These are phyloP conservation scores for Aythya baeri DNA, from an alignment of 2,113 vertebrate species.

Conservation along the genomic window DNA sequence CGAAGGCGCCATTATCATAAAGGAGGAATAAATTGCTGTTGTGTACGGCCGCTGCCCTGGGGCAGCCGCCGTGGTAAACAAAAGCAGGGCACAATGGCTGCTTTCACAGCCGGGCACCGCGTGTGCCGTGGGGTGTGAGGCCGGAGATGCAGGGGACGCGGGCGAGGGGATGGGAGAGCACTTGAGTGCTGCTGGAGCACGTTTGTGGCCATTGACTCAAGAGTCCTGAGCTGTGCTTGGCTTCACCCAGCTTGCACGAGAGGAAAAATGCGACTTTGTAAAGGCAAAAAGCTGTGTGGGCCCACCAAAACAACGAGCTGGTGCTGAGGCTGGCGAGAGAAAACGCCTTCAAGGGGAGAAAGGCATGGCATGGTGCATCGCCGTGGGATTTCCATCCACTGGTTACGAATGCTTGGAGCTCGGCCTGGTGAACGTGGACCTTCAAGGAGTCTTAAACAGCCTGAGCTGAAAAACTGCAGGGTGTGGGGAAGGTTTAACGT, in stretches of 20 bases:
- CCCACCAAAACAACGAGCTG: background rate
- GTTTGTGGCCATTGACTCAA: background rate
- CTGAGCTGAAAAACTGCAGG: background rate
- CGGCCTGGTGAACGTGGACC: background rate
- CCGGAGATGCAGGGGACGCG: rapidly evolving
- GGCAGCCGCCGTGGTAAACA: background rate
- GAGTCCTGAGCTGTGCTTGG: background rate
- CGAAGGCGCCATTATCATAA: background rate
- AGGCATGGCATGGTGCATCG: background rate
- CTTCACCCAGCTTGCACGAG: background rate
- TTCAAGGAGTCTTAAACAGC: background rate
- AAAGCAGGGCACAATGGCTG: slow-evolving; percentile 11
- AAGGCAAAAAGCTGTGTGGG: no score
- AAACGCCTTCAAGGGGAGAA: background rate
- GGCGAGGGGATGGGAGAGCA: background rate
- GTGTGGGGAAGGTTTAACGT: background rate
- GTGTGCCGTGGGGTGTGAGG: background rate
- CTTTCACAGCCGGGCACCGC: background rate
- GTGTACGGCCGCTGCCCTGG: background rate
- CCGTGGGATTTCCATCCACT: background rate
- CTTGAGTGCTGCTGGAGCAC: background rate
- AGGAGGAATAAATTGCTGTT: slow-evolving; percentile 28
- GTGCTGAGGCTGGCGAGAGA: background rate
- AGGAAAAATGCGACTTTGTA: background rate
- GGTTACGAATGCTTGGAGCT: background rate